Percentiles rank a stretch among this genome's conserved stretches.
Evolutionary conservation across 2,888 invertebrate genomes (phyloP).

Genomic region (Deilephila porcellus): DNA sequence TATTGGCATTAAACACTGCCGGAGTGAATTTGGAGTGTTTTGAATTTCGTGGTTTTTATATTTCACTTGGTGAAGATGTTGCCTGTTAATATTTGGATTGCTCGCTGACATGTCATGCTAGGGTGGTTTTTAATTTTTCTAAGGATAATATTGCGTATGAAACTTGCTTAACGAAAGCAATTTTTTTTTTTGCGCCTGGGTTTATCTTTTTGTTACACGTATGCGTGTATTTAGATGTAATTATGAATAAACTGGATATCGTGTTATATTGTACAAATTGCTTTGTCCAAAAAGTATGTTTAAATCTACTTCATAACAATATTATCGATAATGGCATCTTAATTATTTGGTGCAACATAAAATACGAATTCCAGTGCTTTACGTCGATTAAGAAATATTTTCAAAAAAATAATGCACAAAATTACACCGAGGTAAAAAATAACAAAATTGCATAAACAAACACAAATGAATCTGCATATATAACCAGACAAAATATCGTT

Average conservation of each 20-base stretch:
- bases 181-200: too few relatives aligned
- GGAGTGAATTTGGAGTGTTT: conserved; percentile 74
- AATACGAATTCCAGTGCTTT: too few relatives aligned
- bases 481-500: background rate
- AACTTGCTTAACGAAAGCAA: background rate
- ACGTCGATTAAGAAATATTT: background rate
- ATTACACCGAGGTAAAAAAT: background rate
- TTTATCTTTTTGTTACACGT: too few relatives aligned
- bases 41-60: conserved; percentile 68
- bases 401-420: background rate
- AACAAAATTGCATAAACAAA: background rate
- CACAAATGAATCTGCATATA: background rate
- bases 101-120: conserved; percentile 41
- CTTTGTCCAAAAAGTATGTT: too few relatives aligned
- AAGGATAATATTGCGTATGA: background rate
- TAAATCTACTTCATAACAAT: too few relatives aligned
- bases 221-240: too few relatives aligned
- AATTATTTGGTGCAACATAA: too few relatives aligned
- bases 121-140: background rate
- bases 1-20: conserved; percentile 75
- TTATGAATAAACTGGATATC: too few relatives aligned
- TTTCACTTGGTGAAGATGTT: conserved; percentile 29
- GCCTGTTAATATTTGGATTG: conserved; percentile 37
- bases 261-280: too few relatives aligned
- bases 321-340: too few relatives aligned